phyloP scores from a whole-genome alignment of 2,113 vertebrate species.

The Pandion haliaetus region DNA sequence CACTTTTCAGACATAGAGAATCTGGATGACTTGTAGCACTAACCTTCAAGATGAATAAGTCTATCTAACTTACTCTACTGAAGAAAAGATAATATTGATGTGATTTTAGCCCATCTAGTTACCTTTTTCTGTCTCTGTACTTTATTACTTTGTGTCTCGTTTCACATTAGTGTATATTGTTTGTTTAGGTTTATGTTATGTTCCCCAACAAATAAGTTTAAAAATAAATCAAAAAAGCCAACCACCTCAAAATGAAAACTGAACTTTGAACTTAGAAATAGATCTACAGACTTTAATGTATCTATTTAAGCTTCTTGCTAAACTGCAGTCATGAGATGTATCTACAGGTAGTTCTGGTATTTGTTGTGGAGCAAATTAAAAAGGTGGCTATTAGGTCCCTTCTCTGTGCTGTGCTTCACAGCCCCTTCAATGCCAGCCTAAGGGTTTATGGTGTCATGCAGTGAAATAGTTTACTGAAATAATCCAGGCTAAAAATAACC shows the following conservation, averaged over 20 bases:
- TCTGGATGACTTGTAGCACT: not conserved
- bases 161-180: not conserved
- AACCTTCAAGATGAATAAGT: not conserved
- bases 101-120: not conserved
- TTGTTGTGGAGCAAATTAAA: not conserved
- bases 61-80: not conserved
- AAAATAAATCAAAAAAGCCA: not conserved
- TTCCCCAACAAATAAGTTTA: not conserved
- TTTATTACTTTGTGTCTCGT: not conserved
- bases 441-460: not conserved
- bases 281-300: not conserved
- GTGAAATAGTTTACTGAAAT: not conserved
- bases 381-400: not conserved
- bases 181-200: not conserved
- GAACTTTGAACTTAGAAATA: not conserved
- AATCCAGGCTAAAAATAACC: slow-evolving; percentile 18
- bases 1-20: not conserved
- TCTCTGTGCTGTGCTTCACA: not conserved
- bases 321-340: not conserved
- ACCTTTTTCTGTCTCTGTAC: not conserved
- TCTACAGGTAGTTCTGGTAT: not conserved
- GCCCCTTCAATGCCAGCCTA: not conserved
- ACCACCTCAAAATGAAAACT: not conserved
- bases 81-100: not conserved
- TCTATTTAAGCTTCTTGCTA: not conserved